Conservation (phyloP, 1,140 invertebrate species). For the Listronotus bonariensis region DNA sequence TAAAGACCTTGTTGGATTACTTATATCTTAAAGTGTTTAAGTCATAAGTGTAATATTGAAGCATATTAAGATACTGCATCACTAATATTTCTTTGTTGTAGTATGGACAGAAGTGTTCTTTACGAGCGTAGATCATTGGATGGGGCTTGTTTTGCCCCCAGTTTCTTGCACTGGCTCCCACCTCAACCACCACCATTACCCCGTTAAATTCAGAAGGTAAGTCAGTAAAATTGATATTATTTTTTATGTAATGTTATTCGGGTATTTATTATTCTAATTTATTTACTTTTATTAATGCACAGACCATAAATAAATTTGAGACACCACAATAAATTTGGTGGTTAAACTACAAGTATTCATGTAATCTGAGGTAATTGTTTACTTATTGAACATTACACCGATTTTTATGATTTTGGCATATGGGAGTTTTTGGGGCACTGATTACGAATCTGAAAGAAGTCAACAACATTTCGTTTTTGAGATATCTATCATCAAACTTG, state of each 20-base stretch:
- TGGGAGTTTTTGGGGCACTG: too few species aligned
- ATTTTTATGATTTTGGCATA: too few species aligned
- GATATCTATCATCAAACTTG: too few species aligned
- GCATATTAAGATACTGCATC: too few species aligned
- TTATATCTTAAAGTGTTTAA: too few species aligned
- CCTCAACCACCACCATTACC: conserved; percentile 57
- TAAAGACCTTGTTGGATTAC: too few species aligned
- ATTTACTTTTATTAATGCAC: not conserved
- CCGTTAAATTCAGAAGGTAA: conserved; percentile 56
- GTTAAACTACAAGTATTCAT: not conserved
- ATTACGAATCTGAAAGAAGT: too few species aligned
- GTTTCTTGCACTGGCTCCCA: conserved; percentile 57
- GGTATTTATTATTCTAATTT: not conserved
- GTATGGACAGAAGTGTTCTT: conserved; percentile 14
- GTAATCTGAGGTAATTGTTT: not conserved
- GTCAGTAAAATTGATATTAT: conserved; percentile 11
- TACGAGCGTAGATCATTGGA: conserved; percentile 43
- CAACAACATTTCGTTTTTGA: too few species aligned
- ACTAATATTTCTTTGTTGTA: conserved; percentile 18
- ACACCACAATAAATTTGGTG: too few species aligned
- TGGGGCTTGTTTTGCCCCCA: conserved; percentile 55
- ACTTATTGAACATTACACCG: too few species aligned
- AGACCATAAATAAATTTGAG: too few species aligned
- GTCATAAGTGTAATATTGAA: too few species aligned
- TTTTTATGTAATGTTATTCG: not conserved